Percentiles rank a stretch among this genome's conserved stretches.
Conservation (phyloP, 2,888 invertebrate species). For the Drosophila lutescens region DNA sequence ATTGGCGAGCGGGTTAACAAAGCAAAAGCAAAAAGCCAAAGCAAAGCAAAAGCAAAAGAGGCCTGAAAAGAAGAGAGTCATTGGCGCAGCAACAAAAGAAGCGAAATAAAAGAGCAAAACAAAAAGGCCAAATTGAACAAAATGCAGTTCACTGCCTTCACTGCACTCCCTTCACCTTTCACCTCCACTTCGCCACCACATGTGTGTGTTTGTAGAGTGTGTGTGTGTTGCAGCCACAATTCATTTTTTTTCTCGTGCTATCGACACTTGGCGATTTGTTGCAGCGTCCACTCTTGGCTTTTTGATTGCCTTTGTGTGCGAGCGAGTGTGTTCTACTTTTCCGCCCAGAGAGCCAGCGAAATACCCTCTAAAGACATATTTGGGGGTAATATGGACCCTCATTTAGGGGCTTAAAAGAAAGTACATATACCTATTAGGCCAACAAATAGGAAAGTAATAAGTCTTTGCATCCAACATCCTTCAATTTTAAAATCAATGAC, state of each 20-base stretch:
- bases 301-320: constrained; percentile 41
- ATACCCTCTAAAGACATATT: constrained; percentile 8
- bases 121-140: constrained; percentile 59
- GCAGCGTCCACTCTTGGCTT: constrained; percentile 50
- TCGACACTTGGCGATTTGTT: constrained; percentile 71
- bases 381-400: not conserved
- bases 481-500: not conserved
- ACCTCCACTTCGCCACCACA: not conserved
- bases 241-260: constrained; percentile 44
- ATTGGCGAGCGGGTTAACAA: constrained; percentile 54
- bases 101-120: constrained; percentile 56
- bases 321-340: constrained; percentile 35
- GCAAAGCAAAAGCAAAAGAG: constrained; percentile 26
- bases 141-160: constrained; percentile 40
- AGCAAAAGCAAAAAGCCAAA: constrained; percentile 27
- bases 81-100: constrained; percentile 62
- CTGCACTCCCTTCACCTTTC: constrained; percentile 2
- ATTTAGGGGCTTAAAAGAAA: not conserved
- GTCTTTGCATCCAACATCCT: too few species aligned
- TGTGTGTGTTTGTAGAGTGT: not conserved
- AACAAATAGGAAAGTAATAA: not conserved
- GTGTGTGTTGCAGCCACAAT: constrained; percentile 48
- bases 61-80: constrained; percentile 44
- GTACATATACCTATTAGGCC: too few species aligned
- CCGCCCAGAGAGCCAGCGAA: constrained; percentile 1